These are phyloP conservation scores for Lithosia quadra DNA, from an alignment of 2,888 invertebrate genomes.

Conservation along the genomic window DNA sequence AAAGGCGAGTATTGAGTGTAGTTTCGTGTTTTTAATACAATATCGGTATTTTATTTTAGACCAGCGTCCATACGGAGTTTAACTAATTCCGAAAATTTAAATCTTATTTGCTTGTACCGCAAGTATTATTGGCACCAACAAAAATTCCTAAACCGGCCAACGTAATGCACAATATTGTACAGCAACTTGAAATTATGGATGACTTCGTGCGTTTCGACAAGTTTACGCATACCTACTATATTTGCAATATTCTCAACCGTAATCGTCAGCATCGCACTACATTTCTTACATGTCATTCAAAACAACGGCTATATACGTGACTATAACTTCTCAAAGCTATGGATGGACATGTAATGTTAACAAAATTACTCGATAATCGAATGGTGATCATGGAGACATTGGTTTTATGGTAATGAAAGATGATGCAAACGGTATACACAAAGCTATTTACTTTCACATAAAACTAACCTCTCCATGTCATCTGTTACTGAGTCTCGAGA, in stretches of 20 bases:
- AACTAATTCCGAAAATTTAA: slow-evolving; percentile 76
- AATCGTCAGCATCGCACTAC: slow-evolving; percentile 67
- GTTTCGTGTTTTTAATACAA: slow-evolving; percentile 46
- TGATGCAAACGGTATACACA: slow-evolving; percentile 56
- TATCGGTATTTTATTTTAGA: slow-evolving; percentile 50
- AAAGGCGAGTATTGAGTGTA: slow-evolving; percentile 44
- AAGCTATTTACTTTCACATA: slow-evolving; percentile 57
- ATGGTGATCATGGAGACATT: slow-evolving; percentile 72
- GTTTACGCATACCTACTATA: slow-evolving; percentile 58
- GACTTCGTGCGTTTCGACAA: slow-evolving; percentile 67
- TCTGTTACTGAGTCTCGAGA: slow-evolving; percentile 44
- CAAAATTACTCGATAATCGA: slow-evolving; percentile 53
- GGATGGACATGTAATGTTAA: slow-evolving; percentile 65
- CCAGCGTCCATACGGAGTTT: slow-evolving; percentile 55
- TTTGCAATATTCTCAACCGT: slow-evolving; percentile 54
- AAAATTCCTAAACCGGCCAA: slow-evolving; percentile 64
- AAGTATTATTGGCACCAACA: slow-evolving; percentile 75
- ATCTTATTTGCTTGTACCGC: slow-evolving; percentile 78
- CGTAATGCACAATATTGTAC: slow-evolving; percentile 65
- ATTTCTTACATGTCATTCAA: slow-evolving; percentile 62
- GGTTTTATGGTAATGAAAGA: slow-evolving; percentile 60
- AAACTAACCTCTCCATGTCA: slow-evolving; percentile 72
- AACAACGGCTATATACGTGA: slow-evolving; percentile 50
- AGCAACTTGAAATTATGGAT: slow-evolving; percentile 63
- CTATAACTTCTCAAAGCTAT: slow-evolving; percentile 66